These are phyloP conservation scores for Rhagoletis pomonella DNA, from an alignment of 1,140 invertebrate genomes.

Conservation along the genomic window DNA sequence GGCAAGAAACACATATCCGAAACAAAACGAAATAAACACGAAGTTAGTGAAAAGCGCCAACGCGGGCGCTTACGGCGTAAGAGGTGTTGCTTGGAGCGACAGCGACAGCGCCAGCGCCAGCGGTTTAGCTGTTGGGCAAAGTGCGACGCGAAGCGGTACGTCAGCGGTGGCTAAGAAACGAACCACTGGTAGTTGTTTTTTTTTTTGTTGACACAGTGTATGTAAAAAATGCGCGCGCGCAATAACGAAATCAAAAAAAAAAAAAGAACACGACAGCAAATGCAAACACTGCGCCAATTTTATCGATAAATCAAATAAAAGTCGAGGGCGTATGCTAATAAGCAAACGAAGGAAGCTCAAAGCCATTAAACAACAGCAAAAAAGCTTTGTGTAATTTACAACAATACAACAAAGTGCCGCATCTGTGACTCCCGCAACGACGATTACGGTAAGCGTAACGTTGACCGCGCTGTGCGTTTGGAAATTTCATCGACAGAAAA, in stretches of 20 bases:
- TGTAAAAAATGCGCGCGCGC: constrained; percentile 34
- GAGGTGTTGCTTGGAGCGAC: background rate
- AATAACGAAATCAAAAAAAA: constrained; percentile 10
- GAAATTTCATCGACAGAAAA: background rate
- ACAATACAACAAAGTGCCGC: background rate
- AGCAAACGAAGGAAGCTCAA: background rate
- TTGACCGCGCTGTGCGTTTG: background rate
- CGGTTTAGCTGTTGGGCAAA: background rate
- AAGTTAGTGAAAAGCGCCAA: background rate
- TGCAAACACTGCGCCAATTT: background rate
- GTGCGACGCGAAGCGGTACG: too few species aligned
- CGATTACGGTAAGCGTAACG: background rate
- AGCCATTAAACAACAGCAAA: background rate
- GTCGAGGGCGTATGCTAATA: background rate
- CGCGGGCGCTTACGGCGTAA: background rate
- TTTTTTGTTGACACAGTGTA: background rate
- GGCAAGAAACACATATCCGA: constrained; percentile 13
- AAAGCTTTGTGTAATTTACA: background rate
- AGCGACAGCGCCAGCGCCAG: background rate
- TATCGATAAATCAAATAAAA: background rate
- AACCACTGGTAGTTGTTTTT: background rate
- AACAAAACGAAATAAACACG: constrained; percentile 20
- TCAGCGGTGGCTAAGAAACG: too few species aligned
- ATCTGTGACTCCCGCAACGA: background rate
- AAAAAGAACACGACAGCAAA: background rate